phyloP scores from a whole-genome alignment of 2,113 vertebrate species.

The Pangasianodon hypophthalmus region DNA sequence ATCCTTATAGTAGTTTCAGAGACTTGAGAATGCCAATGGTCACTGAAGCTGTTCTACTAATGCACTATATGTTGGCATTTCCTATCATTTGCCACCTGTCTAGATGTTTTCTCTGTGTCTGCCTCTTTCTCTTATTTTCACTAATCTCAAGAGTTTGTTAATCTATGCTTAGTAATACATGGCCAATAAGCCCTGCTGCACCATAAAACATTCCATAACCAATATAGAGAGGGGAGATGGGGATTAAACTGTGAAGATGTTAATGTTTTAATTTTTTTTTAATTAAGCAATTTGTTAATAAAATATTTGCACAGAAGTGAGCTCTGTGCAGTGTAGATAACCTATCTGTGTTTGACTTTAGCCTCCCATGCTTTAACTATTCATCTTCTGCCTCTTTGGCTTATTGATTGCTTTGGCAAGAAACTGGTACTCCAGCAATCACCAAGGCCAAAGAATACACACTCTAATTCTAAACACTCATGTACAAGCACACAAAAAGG shows the following conservation, averaged over 20 bases:
- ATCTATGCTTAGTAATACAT: slow-evolving; percentile 47
- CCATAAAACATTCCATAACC: slow-evolving; percentile 41
- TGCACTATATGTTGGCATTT: background rate
- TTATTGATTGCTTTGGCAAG: slow-evolving; percentile 99
- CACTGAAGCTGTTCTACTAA: background rate
- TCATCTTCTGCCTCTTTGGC: slow-evolving; percentile 99
- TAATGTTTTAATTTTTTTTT: background rate
- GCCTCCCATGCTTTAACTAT: slow-evolving; percentile 89
- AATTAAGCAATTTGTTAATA: slow-evolving; percentile 88
- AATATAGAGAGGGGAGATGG: background rate
- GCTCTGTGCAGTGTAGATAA: slow-evolving; percentile 98
- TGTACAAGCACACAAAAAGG: background rate
- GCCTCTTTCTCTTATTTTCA: slow-evolving; percentile 30
- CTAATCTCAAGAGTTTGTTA: slow-evolving; percentile 48
- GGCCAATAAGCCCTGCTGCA: slow-evolving; percentile 46
- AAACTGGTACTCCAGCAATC: slow-evolving; percentile 96
- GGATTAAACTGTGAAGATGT: background rate
- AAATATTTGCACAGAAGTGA: slow-evolving; percentile 99
- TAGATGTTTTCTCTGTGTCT: slow-evolving; percentile 32
- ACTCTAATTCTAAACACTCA: slow-evolving; percentile 53
- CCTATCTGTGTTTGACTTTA: slow-evolving; percentile 99
- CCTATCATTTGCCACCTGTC: background rate
- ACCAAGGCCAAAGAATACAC: slow-evolving; percentile 95
- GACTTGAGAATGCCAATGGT: background rate
- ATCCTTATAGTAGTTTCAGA: background rate